These are phyloP conservation scores for Ibycter americanus DNA, from an alignment of 2,797 vertebrate genomes.

Conservation along the genomic window DNA sequence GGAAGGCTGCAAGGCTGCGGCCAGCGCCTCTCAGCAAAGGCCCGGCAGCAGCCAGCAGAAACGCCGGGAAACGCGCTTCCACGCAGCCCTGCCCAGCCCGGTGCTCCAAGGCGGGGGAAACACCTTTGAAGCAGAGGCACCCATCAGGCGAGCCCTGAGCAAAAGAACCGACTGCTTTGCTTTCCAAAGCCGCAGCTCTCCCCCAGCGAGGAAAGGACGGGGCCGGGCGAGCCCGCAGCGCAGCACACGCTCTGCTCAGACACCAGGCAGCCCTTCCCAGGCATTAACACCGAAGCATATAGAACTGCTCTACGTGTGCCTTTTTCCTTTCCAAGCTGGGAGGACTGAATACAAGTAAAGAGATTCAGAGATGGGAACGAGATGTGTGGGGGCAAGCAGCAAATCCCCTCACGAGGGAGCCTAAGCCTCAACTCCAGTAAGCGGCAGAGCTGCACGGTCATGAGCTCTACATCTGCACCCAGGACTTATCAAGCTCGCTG, in stretches of 20 bases:
- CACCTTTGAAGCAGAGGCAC: not conserved
- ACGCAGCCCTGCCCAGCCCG: not conserved
- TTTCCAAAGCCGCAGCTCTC: not conserved
- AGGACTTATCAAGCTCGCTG: not conserved
- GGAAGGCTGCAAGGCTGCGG: not conserved
- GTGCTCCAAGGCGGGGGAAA: not conserved
- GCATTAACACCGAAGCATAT: not conserved
- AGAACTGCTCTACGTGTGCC: rapidly evolving
- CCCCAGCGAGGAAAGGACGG: not conserved
- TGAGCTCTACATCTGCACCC: not conserved
- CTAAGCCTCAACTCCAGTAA: too few relatives aligned
- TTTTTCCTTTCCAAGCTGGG: not conserved
- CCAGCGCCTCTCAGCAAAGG: not conserved
- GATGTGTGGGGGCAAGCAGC: not conserved
- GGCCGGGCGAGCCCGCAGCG: not conserved
- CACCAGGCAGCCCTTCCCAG: not conserved
- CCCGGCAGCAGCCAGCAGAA: not conserved
- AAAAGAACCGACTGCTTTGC: not conserved
- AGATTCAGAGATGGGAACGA: not conserved
- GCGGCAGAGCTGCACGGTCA: not conserved
- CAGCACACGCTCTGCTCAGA: too few relatives aligned
- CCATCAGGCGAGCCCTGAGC: not conserved
- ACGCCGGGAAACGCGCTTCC: not conserved
- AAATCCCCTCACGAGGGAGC: not conserved
- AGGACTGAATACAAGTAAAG: not conserved